Evolutionary conservation across 2,113 vertebrate genomes (phyloP).

Genomic region (Megatriorchis doriae): DNA sequence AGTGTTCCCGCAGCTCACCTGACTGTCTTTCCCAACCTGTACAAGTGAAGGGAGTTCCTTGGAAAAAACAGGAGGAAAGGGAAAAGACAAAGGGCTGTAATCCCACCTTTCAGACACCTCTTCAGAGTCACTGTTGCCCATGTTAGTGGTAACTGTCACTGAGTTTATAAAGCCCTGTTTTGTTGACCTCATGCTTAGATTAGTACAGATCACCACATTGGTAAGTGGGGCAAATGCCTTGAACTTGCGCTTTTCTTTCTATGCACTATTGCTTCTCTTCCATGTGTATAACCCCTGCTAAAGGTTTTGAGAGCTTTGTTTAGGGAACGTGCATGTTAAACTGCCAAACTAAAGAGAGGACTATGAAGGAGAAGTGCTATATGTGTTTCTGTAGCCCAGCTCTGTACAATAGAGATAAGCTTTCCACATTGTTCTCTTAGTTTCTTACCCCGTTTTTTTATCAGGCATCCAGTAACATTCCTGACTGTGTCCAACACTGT

Average conservation of each 20-base stretch:
- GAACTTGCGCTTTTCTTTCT: background rate
- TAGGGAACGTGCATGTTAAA: background rate
- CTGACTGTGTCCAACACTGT: background rate
- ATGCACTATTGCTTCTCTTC: background rate
- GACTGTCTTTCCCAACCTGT: accelerated
- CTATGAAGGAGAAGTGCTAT: background rate
- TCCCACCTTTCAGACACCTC: background rate
- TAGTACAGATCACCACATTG: background rate
- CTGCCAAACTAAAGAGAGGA: background rate
- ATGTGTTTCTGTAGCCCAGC: background rate
- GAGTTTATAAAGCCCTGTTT: background rate
- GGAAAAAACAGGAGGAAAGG: background rate
- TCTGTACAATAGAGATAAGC: background rate
- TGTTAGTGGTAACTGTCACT: background rate
- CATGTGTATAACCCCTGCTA: background rate
- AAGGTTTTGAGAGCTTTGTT: background rate
- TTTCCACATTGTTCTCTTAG: background rate
- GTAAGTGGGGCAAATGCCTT: background rate
- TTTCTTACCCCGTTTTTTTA: background rate
- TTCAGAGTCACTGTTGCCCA: background rate
- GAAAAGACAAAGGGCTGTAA: background rate
- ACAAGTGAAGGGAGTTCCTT: background rate
- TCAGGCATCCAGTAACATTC: background rate
- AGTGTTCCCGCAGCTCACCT: background rate
- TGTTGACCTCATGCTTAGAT: background rate